phyloP scores from a whole-genome alignment of 92 coral and sea anemone species.

The Epizoanthus stellaris region DNA sequence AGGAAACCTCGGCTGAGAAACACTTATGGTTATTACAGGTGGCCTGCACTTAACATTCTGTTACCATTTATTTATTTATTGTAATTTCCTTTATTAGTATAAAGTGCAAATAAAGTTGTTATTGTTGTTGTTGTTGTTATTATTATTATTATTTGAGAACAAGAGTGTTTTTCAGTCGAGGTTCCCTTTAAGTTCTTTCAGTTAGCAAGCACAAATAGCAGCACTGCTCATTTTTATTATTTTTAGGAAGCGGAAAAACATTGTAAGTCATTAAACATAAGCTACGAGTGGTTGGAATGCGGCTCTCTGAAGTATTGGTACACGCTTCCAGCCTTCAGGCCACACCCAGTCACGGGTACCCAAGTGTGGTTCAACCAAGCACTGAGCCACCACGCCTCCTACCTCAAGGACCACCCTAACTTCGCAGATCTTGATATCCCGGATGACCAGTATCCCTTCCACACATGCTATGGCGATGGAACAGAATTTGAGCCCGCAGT shows the following conservation, averaged over 20 bases:
- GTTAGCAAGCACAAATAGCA: background rate
- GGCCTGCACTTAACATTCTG: no score
- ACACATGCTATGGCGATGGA: constrained; percentile 69
- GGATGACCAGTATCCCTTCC: constrained; percentile 55
- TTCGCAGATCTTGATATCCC: constrained; percentile 40
- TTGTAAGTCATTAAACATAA: constrained; percentile 39
- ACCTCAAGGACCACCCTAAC: constrained; percentile 49
- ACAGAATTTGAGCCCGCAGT: constrained; percentile 63
- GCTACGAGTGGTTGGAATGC: constrained; percentile 59
- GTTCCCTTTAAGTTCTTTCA: background rate
- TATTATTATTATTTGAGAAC: no score
- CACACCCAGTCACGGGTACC: constrained; percentile 64
- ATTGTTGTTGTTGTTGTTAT: no score
- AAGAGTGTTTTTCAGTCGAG: no score
- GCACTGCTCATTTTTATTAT: background rate
- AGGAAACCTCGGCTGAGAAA: no score
- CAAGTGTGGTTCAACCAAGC: constrained; percentile 76
- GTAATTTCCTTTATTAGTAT: no score
- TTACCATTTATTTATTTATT: no score
- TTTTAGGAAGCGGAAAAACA: constrained; percentile 62
- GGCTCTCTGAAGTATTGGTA: constrained; percentile 61
- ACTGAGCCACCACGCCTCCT: constrained; percentile 51
- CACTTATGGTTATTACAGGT: no score
- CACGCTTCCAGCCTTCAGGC: constrained; percentile 52
- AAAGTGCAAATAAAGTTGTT: no score